These are phyloP conservation scores for Penaeus japonicus DNA, from an alignment of 1,140 invertebrate species.

Conservation along the genomic window DNA sequence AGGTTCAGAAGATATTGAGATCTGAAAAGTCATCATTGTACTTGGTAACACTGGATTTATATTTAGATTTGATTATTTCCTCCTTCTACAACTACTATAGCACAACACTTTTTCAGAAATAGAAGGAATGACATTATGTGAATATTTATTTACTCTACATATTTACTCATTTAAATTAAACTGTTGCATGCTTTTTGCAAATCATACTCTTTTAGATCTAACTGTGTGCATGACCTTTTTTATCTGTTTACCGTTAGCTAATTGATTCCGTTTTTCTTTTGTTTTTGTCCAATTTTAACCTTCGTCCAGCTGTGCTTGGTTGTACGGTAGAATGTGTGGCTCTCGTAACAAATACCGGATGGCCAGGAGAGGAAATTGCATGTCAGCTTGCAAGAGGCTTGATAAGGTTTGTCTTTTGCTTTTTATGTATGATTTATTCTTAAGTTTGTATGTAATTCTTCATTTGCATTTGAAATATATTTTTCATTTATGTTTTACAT, in stretches of 20 bases:
- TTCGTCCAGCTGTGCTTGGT: slow-evolving; percentile 25
- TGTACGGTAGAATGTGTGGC: slow-evolving; percentile 15
- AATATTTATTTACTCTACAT: no score
- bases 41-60: no score
- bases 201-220: neutral
- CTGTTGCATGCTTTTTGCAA: neutral
- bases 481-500: no score
- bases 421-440: neutral
- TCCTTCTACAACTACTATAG: no score
- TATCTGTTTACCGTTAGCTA: neutral
- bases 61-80: no score
- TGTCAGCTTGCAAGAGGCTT: slow-evolving; percentile 9
- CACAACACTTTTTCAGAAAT: no score
- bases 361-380: slow-evolving; percentile 26
- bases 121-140: no score
- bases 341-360: slow-evolving; percentile 13
- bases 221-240: neutral
- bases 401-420: neutral
- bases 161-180: neutral
- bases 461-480: neutral
- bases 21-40: no score
- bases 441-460: neutral
- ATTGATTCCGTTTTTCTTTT: neutral
- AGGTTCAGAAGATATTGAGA: no score
- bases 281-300: neutral